phyloP scores from a whole-genome alignment of 2,797 vertebrate species.

The Rhinichthys osculus region DNA sequence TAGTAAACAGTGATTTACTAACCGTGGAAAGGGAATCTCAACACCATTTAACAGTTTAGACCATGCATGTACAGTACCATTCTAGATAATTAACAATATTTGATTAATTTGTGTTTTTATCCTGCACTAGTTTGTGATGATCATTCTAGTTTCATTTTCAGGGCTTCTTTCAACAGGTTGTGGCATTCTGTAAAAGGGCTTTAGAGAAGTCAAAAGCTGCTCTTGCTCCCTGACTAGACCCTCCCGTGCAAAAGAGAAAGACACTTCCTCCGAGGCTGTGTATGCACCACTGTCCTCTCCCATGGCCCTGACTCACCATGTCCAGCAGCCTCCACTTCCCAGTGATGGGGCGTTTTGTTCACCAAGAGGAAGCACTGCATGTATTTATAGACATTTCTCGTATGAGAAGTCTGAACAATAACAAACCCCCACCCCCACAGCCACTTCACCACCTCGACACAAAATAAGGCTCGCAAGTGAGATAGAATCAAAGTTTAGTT shows the following conservation, averaged over 20 bases:
- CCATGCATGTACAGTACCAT: not conserved
- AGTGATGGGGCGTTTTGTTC: conserved; percentile 74
- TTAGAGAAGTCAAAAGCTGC: conserved; percentile 11
- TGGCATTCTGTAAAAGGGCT: conserved; percentile 18
- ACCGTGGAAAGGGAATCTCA: conserved; percentile 7
- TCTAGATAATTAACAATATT: not conserved
- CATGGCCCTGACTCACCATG: conserved; percentile 73
- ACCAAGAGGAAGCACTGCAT: conserved; percentile 76
- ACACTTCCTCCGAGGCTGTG: conserved; percentile 60
- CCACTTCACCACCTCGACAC: conserved; percentile 28
- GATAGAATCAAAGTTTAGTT: conserved; percentile 53
- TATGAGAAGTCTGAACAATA: conserved; percentile 80
- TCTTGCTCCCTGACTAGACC: not conserved
- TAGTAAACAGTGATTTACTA: conserved; percentile 45
- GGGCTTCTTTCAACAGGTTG: conserved; percentile 23
- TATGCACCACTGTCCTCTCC: conserved; percentile 64
- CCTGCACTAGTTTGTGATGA: not conserved
- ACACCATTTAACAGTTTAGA: conserved; percentile 28
- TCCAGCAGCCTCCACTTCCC: conserved; percentile 70
- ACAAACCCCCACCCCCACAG: conserved; percentile 61
- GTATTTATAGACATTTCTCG: conserved; percentile 83
- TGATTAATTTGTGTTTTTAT: not conserved
- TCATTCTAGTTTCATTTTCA: conserved; percentile 26
- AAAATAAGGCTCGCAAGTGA: conserved; percentile 12
- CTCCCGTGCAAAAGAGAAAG: conserved; percentile 24